These are phyloP conservation scores for Gulo gulo DNA, from an alignment of 2,113 vertebrate genomes.

Conservation along the genomic window DNA sequence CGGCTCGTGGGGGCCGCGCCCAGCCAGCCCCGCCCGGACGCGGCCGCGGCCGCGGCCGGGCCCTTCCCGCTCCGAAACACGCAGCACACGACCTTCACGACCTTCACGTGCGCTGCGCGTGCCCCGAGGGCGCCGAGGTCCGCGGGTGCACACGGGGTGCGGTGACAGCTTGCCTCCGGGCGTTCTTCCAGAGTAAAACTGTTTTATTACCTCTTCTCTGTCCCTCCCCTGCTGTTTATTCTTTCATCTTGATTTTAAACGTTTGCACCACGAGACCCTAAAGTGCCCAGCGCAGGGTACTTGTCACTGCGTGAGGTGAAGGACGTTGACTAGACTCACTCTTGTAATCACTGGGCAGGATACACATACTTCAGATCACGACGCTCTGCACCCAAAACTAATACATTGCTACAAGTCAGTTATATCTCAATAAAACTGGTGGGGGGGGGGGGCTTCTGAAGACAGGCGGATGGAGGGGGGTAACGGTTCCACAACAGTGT, in stretches of 20 bases:
- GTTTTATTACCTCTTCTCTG: neutral
- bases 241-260: neutral
- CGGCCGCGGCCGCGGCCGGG: too few relatives aligned
- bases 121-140: neutral
- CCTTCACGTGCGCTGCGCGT: neutral
- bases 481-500: neutral
- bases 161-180: neutral
- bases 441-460: neutral
- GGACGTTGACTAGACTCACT: neutral
- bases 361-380: neutral
- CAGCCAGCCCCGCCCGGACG: too few relatives aligned
- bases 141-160: neutral
- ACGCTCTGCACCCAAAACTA: neutral
- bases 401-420: neutral
- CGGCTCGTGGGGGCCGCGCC: too few relatives aligned
- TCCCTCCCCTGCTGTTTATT: neutral
- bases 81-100: rapidly evolving
- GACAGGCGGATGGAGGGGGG: too few relatives aligned
- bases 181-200: neutral
- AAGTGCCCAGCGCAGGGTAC: neutral
- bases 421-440: neutral
- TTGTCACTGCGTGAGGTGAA: neutral
- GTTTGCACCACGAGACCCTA: neutral
- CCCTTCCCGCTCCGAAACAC: neutral
- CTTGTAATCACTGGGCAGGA: neutral